Conservation (phyloP, 2,888 invertebrate genomes). For the Archips crataeganus region DNA sequence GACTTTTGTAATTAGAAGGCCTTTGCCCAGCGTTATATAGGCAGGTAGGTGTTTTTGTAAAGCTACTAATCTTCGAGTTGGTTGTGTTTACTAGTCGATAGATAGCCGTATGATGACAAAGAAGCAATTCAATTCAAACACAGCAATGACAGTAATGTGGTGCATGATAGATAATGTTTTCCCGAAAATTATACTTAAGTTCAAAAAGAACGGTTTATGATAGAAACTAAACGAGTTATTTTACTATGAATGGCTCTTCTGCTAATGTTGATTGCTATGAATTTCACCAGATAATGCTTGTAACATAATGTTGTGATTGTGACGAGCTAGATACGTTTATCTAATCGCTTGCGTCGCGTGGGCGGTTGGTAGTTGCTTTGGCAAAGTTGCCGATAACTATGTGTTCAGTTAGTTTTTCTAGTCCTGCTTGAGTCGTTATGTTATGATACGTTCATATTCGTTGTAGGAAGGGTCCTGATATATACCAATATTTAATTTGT, state of each 20-base stretch:
- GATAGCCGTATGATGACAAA: too few relatives aligned
- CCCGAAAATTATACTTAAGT: neutral
- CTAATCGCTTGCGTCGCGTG: slow-evolving; percentile 56
- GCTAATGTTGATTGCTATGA: neutral
- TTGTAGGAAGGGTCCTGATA: neutral
- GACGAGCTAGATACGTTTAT: slow-evolving; percentile 53
- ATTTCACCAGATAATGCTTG: slow-evolving; percentile 7
- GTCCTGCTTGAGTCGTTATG: neutral
- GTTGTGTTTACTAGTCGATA: neutral
- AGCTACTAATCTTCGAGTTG: too few relatives aligned
- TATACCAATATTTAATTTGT: too few relatives aligned
- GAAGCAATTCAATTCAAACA: too few relatives aligned
- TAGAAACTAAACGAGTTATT: neutral
- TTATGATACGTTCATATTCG: neutral
- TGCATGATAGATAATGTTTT: neutral
- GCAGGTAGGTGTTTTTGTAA: too few relatives aligned
- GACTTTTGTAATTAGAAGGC: neutral
- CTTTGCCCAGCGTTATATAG: neutral
- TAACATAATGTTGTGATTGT: slow-evolving; percentile 49
- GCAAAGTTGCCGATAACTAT: slow-evolving; percentile 49
- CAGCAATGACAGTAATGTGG: neutral
- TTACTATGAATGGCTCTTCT: neutral
- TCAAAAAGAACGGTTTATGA: neutral
- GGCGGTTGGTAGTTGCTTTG: slow-evolving; percentile 54
- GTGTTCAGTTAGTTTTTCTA: slow-evolving; percentile 36